Evolutionary conservation across 2,888 invertebrate species (phyloP).

Genomic region (Leucophenga maculata): DNA sequence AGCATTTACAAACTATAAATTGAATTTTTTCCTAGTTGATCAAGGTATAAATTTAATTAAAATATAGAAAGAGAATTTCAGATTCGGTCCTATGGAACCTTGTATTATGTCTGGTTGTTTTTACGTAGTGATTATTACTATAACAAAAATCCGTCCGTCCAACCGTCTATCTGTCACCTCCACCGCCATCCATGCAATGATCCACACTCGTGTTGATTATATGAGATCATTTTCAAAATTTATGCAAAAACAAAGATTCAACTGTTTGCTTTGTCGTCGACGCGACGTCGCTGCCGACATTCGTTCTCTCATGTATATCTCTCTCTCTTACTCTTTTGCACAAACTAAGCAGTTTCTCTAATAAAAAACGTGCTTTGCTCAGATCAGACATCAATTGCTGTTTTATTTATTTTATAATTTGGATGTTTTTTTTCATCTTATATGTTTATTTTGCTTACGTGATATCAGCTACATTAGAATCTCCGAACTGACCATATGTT

Average conservation of each 20-base stretch:
- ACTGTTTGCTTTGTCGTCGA: constrained; percentile 13
- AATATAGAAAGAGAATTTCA: no score
- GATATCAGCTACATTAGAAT: constrained; percentile 49
- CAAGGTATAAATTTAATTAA: no score
- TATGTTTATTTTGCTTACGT: constrained; percentile 47
- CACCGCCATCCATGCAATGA: neutral
- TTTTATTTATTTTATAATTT: constrained; percentile 54
- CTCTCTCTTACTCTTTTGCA: constrained; percentile 29
- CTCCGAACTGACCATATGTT: constrained; percentile 59
- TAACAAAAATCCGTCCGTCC: neutral
- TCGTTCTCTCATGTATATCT: constrained; percentile 30
- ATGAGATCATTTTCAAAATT: constrained; percentile 64
- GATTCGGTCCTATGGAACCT: constrained; percentile 34
- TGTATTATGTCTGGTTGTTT: constrained; percentile 46
- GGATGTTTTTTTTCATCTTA: constrained; percentile 38
- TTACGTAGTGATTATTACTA: constrained; percentile 36
- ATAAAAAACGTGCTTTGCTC: constrained; percentile 56
- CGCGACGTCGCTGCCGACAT: constrained; percentile 9
- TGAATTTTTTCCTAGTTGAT: no score
- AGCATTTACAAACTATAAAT: no score
- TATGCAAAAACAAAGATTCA: constrained; percentile 45
- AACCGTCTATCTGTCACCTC: neutral
- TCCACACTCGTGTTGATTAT: constrained; percentile 49
- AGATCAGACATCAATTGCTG: constrained; percentile 51
- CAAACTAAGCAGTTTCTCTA: constrained; percentile 21